Base-by-base conservation (phyloP, 1,140 invertebrate genomes). In the Glossosoma conforme region DNA sequence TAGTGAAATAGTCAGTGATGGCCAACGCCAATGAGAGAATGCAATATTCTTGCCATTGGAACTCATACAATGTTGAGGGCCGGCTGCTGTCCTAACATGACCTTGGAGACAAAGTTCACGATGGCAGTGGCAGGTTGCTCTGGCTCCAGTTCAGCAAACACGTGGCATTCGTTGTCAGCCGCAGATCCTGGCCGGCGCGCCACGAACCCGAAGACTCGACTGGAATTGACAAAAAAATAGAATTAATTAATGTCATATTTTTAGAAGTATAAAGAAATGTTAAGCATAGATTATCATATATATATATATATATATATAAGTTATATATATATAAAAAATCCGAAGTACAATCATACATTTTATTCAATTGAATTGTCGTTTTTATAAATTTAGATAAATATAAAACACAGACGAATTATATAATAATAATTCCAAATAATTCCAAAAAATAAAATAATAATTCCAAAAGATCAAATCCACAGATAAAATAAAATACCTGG, bases 41-140 rank as follows among this genome's bases (percentile, higher is more conserved):
- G n/a, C n/a, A 28, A 8, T 28, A 28, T 6, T n/a, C 24, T 28
- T 28, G 24, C 24, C n/a, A n/a, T 28, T n/a, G n/a, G 24, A 19
- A 11, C 10, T 48, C 43, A 58, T 41, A 58, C 52, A 32, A 58
- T 54, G 30, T 58, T 44, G 42, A 52, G 38, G 17, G 56, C 37
- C 3, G 52, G 37, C 10, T 52, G 46, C 40, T 58, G 56, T 21
- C 56, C 56, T 9, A 58, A 83, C 76, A 89, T 79, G 41, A 95
- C 88, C 76, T 94, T 95, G 65, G 93, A 92, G 22, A 95, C 90
- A 72, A 97, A 97, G 69, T 94, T 94, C 44, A 95, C 91, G 64
- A 98, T 97, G 24, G 93, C 93, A 24, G 86, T 87, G 8, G 93
- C 93, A 2, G 94, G 94, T 64, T 98, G 94, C 62, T 93, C 91